These are phyloP conservation scores for Harpalus rubripes DNA, from an alignment of 2,888 invertebrate species.

Conservation along the genomic window DNA sequence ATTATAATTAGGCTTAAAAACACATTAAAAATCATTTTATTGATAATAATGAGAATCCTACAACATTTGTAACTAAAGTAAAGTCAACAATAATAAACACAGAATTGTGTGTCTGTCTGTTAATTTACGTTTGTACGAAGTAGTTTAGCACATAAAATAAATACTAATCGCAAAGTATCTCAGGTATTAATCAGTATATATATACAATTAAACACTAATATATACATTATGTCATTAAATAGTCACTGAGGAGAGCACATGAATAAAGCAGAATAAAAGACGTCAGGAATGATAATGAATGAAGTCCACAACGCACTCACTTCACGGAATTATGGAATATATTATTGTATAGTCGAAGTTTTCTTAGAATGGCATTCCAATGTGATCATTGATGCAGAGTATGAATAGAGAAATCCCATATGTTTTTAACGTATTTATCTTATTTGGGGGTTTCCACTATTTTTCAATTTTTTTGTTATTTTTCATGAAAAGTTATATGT, in stretches of 20 bases:
- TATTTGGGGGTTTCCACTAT: too few species aligned
- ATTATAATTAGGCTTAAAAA: not conserved
- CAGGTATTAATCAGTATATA: constrained; percentile 62
- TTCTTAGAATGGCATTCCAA: too few species aligned
- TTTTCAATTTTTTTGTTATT: too few species aligned
- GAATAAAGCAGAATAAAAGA: constrained; percentile 47
- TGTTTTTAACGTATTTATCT: too few species aligned
- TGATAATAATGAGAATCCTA: constrained; percentile 52
- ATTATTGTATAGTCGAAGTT: too few species aligned
- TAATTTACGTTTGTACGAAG: constrained; percentile 52
- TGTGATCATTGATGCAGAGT: too few species aligned
- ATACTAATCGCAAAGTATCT: constrained; percentile 61
- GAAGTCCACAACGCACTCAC: constrained; percentile 17
- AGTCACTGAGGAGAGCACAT: constrained; percentile 68
- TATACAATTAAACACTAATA: constrained; percentile 68
- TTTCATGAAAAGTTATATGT: too few species aligned
- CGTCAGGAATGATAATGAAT: constrained; percentile 50
- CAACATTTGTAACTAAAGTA: constrained; percentile 30
- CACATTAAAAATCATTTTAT: constrained; percentile 52
- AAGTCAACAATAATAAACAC: constrained; percentile 24
- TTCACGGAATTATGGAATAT: constrained; percentile 11
- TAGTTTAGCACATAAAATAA: constrained; percentile 61
- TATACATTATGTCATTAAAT: constrained; percentile 67
- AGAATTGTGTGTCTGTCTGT: constrained; percentile 18
- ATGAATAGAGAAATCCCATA: too few species aligned